Evolutionary conservation across 2,888 invertebrate genomes (phyloP).

Genomic region (Teinopalpus imperialis): DNA sequence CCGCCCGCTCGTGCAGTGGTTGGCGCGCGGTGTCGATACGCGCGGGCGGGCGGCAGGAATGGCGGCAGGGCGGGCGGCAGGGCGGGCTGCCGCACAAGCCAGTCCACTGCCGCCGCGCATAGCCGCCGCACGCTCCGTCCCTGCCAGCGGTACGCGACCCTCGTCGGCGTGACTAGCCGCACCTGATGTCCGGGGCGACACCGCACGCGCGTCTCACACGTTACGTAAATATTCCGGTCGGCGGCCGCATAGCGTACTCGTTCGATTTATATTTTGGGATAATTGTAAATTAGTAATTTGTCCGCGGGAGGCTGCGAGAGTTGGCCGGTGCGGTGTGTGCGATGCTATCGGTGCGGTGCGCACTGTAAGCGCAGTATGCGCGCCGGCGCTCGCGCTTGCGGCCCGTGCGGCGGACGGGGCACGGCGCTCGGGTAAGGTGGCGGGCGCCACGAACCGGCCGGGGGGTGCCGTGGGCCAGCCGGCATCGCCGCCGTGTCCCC

Average conservation of each 20-base stretch:
- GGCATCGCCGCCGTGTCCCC: conserved; percentile 64
- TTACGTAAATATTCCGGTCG: conserved; percentile 60
- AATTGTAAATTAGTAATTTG: conserved; percentile 31
- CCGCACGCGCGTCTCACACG: conserved; percentile 54
- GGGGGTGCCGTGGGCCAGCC: conserved; percentile 73
- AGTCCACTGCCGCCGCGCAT: conserved; percentile 64
- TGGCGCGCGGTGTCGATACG: conserved; percentile 71
- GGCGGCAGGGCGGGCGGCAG: conserved; percentile 37
- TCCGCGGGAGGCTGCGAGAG: conserved; percentile 36
- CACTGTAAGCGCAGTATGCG: conserved; percentile 46
- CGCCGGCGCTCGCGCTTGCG: conserved; percentile 41
- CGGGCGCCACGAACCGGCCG: conserved; percentile 61
- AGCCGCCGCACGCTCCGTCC: conserved; percentile 54
- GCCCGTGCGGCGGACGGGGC: conserved; percentile 39
- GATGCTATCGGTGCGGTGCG: conserved; percentile 48
- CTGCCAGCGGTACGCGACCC: conserved; percentile 62
- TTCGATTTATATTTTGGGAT: conserved; percentile 8
- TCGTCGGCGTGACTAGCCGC: conserved; percentile 64
- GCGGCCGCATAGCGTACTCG: conserved; percentile 40
- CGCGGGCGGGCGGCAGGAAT: conserved; percentile 44
- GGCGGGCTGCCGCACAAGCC: conserved; percentile 51
- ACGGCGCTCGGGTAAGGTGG: conserved; percentile 59
- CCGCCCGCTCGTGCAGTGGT: conserved; percentile 69
- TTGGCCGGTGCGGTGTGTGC: conserved; percentile 58
- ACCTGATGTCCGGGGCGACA: conserved; percentile 68